Evolutionary conservation across 1,140 invertebrate species (phyloP).

Genomic region (Anoplophora glabripennis): DNA sequence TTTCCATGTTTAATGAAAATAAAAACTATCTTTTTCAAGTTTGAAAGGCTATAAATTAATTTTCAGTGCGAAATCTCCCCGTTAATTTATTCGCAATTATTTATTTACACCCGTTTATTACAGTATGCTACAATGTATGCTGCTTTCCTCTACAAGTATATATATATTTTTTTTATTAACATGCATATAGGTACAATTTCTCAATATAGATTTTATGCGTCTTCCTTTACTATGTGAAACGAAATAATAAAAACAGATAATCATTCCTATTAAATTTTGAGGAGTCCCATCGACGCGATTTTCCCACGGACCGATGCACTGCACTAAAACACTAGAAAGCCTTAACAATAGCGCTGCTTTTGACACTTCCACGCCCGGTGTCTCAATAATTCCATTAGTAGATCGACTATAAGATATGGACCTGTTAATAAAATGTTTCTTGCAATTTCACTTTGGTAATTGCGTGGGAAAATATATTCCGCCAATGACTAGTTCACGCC

Average conservation of each 20-base stretch:
- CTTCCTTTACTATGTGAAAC: too few relatives aligned
- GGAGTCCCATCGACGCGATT: not conserved
- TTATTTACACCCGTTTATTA: too few relatives aligned
- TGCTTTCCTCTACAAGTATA: too few relatives aligned
- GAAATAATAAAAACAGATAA: conserved; percentile 4
- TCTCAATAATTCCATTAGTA: conserved; percentile 15
- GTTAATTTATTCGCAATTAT: too few relatives aligned
- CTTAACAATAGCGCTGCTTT: conserved; percentile 15
- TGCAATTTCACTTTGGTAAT: conserved; percentile 4
- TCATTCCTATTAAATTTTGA: not conserved
- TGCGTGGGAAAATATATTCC: not conserved
- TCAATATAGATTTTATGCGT: too few relatives aligned
- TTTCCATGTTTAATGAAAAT: too few relatives aligned
- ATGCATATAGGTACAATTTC: too few relatives aligned
- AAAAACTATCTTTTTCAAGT: too few relatives aligned
- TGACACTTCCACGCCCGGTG: conserved; percentile 12
- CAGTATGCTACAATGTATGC: too few relatives aligned
- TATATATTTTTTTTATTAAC: too few relatives aligned
- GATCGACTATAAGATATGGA: conserved; percentile 4
- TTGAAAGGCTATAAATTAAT: too few relatives aligned
- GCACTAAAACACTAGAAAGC: conserved; percentile 12
- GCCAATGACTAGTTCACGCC: not conserved
- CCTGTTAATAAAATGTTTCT: conserved; percentile 7
- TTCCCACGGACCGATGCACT: conserved; percentile 22
- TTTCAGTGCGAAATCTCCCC: too few relatives aligned